Evolutionary conservation across 2,888 invertebrate species (phyloP).

Genomic region (Biston betularia): DNA sequence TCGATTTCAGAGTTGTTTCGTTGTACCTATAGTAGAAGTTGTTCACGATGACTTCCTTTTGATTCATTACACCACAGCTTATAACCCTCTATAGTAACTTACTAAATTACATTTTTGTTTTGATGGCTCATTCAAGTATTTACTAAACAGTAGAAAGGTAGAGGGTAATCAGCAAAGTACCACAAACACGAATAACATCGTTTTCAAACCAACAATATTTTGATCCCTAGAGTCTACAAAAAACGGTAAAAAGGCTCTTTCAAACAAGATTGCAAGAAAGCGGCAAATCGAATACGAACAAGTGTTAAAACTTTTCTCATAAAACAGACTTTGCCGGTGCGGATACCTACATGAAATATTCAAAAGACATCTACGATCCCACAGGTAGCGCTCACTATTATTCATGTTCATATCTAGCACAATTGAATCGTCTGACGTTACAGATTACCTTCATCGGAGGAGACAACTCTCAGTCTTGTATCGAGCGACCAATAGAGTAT

Average conservation of each 20-base stretch:
- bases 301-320: conserved; percentile 31
- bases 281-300: conserved; percentile 28
- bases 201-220: background rate
- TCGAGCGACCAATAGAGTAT: conserved; percentile 30
- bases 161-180: background rate
- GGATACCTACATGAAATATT: conserved; percentile 30
- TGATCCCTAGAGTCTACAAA: background rate
- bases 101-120: too few relatives aligned
- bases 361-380: conserved; percentile 27
- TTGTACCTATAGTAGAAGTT: too few relatives aligned
- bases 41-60: too few relatives aligned
- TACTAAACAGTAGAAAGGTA: background rate
- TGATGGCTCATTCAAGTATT: too few relatives aligned
- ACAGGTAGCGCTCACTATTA: conserved; percentile 26
- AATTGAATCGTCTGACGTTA: conserved; percentile 23
- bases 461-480: conserved; percentile 13
- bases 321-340: conserved; percentile 23
- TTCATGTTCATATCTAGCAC: conserved; percentile 14
- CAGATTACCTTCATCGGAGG: conserved; percentile 27
- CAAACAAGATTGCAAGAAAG: conserved; percentile 21
- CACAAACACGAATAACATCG: background rate
- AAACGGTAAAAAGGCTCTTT: conserved; percentile 13
- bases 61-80: too few relatives aligned
- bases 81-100: too few relatives aligned
- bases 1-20: too few relatives aligned